Evolutionary conservation across 2,797 vertebrate species (phyloP).

Genomic region (Coendou prehensilis): DNA sequence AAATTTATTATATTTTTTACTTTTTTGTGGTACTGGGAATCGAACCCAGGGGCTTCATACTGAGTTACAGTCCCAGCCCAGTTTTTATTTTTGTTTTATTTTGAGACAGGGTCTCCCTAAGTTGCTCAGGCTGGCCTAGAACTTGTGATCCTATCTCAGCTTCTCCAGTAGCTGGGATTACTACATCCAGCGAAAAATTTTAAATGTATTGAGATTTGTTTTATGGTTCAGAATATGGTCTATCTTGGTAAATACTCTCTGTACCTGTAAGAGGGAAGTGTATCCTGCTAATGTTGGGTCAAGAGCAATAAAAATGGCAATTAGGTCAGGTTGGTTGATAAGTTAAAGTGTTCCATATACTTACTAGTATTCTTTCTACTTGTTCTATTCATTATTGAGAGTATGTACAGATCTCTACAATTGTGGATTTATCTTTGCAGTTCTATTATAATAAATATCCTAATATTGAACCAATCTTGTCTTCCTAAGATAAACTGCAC

Average conservation of each 20-base stretch:
- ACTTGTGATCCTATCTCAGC: neutral
- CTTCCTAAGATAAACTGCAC: neutral
- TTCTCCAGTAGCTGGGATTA: neutral
- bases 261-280: neutral
- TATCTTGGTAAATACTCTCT: neutral
- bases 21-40: neutral
- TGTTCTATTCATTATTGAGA: constrained; percentile 4
- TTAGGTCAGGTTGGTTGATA: neutral
- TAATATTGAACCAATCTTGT: neutral
- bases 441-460: constrained; percentile 15
- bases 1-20: neutral
- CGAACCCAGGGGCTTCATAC: neutral
- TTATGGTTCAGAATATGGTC: neutral
- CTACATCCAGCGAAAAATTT: neutral
- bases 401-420: neutral
- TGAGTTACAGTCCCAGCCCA: neutral
- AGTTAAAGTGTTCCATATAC: neutral
- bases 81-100: neutral
- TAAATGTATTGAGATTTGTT: neutral
- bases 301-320: constrained; percentile 13
- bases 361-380: neutral
- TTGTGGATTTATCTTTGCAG: neutral
- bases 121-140: neutral
- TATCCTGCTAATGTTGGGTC: neutral
- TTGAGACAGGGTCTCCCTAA: neutral